Conservation (phyloP, 2,888 invertebrate genomes). For the Halictus quadricinctus region DNA sequence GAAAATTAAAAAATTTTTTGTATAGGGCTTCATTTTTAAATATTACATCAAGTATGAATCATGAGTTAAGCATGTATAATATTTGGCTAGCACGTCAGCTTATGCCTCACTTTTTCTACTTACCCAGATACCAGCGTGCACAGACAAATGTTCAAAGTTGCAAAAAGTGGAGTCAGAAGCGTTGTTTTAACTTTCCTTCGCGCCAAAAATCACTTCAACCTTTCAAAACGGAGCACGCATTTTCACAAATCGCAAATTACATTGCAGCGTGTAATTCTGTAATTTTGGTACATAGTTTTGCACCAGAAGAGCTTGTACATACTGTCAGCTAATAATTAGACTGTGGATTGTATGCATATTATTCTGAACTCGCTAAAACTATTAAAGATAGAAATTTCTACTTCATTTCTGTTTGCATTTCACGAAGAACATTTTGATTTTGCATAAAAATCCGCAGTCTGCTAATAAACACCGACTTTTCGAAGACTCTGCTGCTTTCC, state of each 20-base stretch:
- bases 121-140: neutral
- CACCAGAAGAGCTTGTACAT: conserved; percentile 23
- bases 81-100: neutral
- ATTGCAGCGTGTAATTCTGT: neutral
- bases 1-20: neutral
- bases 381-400: neutral
- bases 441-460: neutral
- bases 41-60: neutral
- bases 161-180: neutral
- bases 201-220: neutral
- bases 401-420: neutral
- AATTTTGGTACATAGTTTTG: conserved; percentile 15
- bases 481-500: neutral
- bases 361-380: too few relatives aligned
- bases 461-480: neutral
- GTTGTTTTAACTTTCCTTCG: neutral
- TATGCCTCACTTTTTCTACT: neutral
- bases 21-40: neutral
- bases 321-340: conserved; percentile 4
- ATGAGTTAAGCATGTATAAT: neutral
- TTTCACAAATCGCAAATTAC: neutral
- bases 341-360: neutral
- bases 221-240: neutral
- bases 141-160: neutral
- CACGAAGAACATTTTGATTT: neutral